Evolutionary conservation across 1,140 invertebrate species (phyloP).

Genomic region (Lethrus apterus): DNA sequence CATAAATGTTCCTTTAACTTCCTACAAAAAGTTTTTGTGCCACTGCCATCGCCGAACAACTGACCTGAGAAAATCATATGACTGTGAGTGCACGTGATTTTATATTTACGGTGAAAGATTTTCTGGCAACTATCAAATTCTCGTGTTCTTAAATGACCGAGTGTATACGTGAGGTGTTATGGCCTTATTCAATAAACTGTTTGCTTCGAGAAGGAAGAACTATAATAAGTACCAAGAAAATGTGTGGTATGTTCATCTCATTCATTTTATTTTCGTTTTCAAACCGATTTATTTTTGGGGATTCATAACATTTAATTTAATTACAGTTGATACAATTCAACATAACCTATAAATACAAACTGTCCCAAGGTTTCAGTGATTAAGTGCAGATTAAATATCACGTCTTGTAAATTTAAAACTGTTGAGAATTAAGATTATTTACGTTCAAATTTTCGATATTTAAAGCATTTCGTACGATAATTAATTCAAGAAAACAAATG

Average conservation of each 20-base stretch:
- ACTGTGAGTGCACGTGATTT: conserved; percentile 50
- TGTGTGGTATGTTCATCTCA: conserved; percentile 26
- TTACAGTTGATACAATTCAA: no score
- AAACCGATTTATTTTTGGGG: no score
- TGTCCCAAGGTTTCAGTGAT: no score
- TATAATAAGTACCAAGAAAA: conserved; percentile 25
- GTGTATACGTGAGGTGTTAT: conserved; percentile 40
- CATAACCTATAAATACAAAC: no score
- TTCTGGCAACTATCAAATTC: conserved; percentile 32
- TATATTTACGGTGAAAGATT: conserved; percentile 45
- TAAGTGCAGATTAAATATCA: no score
- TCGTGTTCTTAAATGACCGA: conserved; percentile 29
- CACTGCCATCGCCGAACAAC: conserved; percentile 16
- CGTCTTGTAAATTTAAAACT: no score
- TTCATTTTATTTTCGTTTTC: no score
- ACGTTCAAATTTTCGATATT: no score
- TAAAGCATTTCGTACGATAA: no score
- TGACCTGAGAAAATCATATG: conserved; percentile 45
- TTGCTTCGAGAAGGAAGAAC: conserved; percentile 36
- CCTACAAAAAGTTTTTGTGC: conserved; percentile 19
- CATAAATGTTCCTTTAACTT: conserved; percentile 18
- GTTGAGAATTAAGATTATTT: no score
- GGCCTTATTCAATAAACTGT: conserved; percentile 46
- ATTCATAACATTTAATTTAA: no score
- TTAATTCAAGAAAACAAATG: no score